These are phyloP conservation scores for Acipenser transmontanus DNA, from an alignment of 2,797 vertebrate genomes.

Conservation along the genomic window DNA sequence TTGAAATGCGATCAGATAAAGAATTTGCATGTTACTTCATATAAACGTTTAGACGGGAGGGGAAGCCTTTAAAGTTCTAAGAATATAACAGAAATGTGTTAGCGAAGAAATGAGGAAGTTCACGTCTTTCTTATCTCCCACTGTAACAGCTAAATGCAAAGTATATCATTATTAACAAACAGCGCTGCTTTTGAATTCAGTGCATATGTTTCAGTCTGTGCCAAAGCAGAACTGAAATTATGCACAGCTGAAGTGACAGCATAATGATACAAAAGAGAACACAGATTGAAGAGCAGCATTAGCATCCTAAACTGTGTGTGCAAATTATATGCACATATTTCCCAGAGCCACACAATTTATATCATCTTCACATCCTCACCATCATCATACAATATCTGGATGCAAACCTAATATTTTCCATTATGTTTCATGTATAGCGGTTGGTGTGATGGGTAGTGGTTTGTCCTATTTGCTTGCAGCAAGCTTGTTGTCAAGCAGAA, in stretches of 20 bases:
- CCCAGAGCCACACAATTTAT: too few relatives aligned
- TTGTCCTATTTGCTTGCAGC: constrained; percentile 43
- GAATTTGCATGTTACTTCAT: too few relatives aligned
- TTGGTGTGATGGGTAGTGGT: constrained; percentile 36
- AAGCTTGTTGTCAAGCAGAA: constrained; percentile 45
- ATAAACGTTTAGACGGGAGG: background rate
- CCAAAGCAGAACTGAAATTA: background rate
- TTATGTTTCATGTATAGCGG: constrained; percentile 39
- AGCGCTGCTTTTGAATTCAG: constrained; percentile 1
- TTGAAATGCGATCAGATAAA: too few relatives aligned
- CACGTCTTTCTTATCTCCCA: constrained; percentile 2
- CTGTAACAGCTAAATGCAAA: constrained; percentile 7
- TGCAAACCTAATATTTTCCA: constrained; percentile 38
- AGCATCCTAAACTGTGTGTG: constrained; percentile 1
- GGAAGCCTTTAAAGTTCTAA: background rate
- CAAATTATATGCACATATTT: background rate
- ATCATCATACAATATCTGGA: constrained; percentile 20
- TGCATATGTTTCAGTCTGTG: constrained; percentile 6
- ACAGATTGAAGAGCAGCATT: constrained; percentile 3
- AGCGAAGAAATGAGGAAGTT: constrained; percentile 1
- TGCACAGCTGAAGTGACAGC: background rate
- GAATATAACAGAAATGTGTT: background rate
- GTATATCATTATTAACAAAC: constrained; percentile 7
- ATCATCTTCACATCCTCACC: too few relatives aligned
- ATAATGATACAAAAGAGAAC: constrained; percentile 10